These are phyloP conservation scores for Andrena marginata DNA, from an alignment of 2,888 invertebrate genomes.

Conservation along the genomic window DNA sequence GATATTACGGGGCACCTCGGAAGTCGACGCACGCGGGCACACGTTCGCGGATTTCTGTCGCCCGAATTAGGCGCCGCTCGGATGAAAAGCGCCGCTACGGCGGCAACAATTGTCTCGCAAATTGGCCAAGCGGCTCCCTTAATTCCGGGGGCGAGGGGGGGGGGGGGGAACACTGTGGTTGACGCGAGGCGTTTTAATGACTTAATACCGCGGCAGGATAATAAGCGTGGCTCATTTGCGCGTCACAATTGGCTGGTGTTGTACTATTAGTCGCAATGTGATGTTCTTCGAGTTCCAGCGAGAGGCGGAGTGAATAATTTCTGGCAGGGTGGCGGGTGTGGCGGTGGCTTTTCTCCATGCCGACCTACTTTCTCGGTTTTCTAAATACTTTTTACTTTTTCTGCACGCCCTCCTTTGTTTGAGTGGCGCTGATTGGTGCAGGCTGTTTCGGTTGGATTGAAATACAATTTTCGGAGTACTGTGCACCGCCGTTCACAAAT, in stretches of 20 bases:
- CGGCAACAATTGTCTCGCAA: conserved; percentile 27
- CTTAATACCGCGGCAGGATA: conserved; percentile 18
- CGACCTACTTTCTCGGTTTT: too few species aligned
- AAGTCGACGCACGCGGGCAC: conserved; percentile 22
- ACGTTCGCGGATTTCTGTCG: conserved; percentile 22
- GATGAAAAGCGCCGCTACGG: conserved; percentile 16
- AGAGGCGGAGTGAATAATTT: background rate
- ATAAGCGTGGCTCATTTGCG: conserved; percentile 18
- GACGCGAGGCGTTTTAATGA: conserved; percentile 25
- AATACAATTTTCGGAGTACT: too few species aligned
- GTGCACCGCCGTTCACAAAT: too few species aligned
- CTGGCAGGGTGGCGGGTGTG: too few species aligned
- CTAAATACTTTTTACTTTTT: too few species aligned
- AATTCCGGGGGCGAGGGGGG: conserved; percentile 2
- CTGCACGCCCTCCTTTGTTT: too few species aligned
- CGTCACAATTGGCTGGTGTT: background rate
- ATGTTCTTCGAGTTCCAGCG: background rate
- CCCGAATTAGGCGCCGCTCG: conserved; percentile 14
- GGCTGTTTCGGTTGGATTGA: too few species aligned
- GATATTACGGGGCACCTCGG: conserved; percentile 7
- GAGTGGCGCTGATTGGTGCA: too few species aligned
- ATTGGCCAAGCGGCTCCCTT: conserved; percentile 31
- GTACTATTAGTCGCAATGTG: background rate
- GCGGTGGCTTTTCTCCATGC: too few species aligned
- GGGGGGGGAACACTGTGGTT: background rate